Base-by-base conservation (phyloP, 2,113 vertebrate genomes). In the Caracal caracal region DNA sequence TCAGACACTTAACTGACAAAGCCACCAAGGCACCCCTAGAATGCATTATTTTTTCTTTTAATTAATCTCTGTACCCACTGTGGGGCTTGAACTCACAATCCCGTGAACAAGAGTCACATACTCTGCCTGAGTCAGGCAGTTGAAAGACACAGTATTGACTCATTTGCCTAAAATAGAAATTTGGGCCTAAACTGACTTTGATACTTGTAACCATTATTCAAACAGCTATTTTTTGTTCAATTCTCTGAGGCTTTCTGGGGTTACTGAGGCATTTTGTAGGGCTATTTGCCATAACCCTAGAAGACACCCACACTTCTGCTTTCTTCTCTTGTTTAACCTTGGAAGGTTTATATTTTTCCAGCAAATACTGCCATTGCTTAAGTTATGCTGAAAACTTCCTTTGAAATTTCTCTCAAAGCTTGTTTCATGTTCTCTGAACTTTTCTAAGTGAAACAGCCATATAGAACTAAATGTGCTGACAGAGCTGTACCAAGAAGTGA, bases 201-300 rank as follows among this genome's bases (percentile, higher is more conserved):
- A 86, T 92, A 35, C 71, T 87, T 63, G n/a, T 80, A 37, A 15
- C 51, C 66, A 59, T 95, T 91, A 43, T 84, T 95, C 91, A 37
- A 90, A 68, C 28, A 88, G 53, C 35, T 49, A 1, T 68, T 88
- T 68, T 73, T 79, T 82, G 73, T 95, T 94, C 20, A 56, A 47
- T 81, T 13, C 30, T 49, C 3, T 88, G 51, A 43, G 66, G 56
- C 35, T 85, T 85, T 88, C 47, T 75, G 65, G 22, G 81, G 53
- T 80, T 59, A 49, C 19, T 43, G 37, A 85, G 59, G 26, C 28
- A 20, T 92, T 90, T 75, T 81, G n/a, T 94, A 56, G 78, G 33
- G 56, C 59, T 81, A 4, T 75, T 85, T 86, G 75, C 26, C 43
- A 66, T 22, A 73, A 22, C 13, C 35, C 35, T 96, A 49, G 71